Evolutionary conservation across 2,888 invertebrate species (phyloP).

Genomic region (Dasypolia templi): DNA sequence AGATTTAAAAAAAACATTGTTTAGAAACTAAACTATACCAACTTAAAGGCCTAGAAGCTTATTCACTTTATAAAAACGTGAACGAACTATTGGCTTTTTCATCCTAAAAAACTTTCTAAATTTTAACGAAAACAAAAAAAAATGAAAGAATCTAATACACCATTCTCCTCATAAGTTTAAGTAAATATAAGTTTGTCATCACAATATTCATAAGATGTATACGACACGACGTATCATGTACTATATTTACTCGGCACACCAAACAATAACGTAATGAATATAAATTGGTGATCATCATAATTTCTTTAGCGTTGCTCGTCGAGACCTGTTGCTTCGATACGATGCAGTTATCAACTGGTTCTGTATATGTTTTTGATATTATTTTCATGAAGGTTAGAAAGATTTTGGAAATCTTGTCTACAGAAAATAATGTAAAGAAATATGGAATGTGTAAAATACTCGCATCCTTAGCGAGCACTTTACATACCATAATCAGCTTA

Average conservation of each 20-base stretch:
- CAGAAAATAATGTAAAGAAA: background rate
- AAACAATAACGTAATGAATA: conserved; percentile 65
- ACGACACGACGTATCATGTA: conserved; percentile 52
- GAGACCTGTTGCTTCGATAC: conserved; percentile 62
- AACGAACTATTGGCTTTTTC: background rate
- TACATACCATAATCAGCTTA: too few species aligned
- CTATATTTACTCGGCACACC: conserved; percentile 60
- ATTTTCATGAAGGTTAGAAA: background rate
- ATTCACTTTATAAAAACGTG: background rate
- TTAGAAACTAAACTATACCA: background rate
- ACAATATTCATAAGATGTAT: conserved; percentile 63
- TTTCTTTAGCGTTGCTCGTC: conserved; percentile 58
- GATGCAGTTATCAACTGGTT: conserved; percentile 52
- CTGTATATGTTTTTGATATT: conserved; percentile 5
- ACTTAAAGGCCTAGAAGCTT: too few species aligned
- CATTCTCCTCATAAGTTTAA: conserved; percentile 40
- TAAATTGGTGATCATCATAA: conserved; percentile 68
- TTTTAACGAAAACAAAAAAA: conserved; percentile 32
- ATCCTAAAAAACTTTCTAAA: background rate
- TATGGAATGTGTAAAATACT: too few species aligned
- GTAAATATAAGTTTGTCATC: conserved; percentile 43
- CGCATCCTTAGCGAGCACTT: background rate
- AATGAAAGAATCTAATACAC: conserved; percentile 13
- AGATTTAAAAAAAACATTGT: background rate
- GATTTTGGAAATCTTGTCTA: background rate